Base-by-base conservation (phyloP, 2,797 vertebrate species). In the Mycteria americana region DNA sequence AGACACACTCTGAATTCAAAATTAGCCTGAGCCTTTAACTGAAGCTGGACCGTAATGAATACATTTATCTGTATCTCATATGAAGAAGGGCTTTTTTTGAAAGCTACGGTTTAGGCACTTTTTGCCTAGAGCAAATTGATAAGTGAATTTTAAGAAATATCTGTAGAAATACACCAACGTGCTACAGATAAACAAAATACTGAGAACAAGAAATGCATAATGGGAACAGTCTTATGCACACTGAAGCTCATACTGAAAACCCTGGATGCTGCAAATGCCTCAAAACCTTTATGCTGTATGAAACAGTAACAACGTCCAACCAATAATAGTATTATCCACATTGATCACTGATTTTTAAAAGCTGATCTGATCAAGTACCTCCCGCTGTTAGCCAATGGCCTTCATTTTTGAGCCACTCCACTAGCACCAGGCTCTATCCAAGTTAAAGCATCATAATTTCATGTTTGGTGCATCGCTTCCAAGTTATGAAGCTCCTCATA, bases 141-240 rank as follows among this genome's bases (percentile, higher is more conserved):
- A 79, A 70, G 43, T 70, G 88, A 86, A 90, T 93, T 90, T 87
- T 94, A 94, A 89, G 73, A 76, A 93, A 76, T 35, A 35, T 39
- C 43, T 87, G 51, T 19, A 68, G 48, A 82, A 92, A 77, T 46
- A 69, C n/a, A 95, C 9, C 8, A 57, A 76, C 1, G 5, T 28
- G 24, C 18, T 67, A 63, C 22, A 90, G 62, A 88, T 73, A 92
- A 87, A 92, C 35, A 53, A 92, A 92, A 87, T 33, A 81, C 11
- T 31, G 28, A 69, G n/a, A 88, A 85, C 4, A 48, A 65, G 15
- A 81, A 95, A 53, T 17, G n/a, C 13, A 28, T 37, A 81, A 76
- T 10, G 18, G 35, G 39, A 95, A 65, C 15, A 62, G 22, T 57
- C 63, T 92, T 59, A n/a, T 5, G 21, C 37, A 84, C 21, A 25